Base-by-base conservation (phyloP, 2,113 vertebrate species). In the Ciconia boyciana region DNA sequence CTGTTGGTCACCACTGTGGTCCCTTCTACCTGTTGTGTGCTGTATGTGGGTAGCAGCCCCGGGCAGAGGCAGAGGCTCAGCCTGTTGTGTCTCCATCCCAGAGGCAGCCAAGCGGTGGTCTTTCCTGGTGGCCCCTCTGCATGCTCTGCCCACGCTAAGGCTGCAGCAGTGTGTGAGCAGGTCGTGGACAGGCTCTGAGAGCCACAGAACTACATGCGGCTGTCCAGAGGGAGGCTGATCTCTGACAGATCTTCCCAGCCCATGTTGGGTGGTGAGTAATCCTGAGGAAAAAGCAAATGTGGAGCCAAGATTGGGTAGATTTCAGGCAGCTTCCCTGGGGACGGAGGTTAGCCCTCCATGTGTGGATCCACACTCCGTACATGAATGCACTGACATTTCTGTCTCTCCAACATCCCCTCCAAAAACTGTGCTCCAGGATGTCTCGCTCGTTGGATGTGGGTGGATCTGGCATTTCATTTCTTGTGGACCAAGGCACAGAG, bases 71-170 rank as follows among this genome's bases (percentile, higher is more conserved):
- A 78, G 26, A 87, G 28, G 18, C 52, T 78, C 65, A 71, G 41
- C 28, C 25, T 0, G 7, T n/a, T 34, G 39, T 48, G 34, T 2
- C 22, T 49, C 41, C 36, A 19, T 48, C 55, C 26, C 49, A 3
- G 3, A 31, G 41, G 34, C 41, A 87, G 69, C 22, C 26, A 31
- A 44, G 48, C 0, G 0, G 22, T 41, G 31, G 20, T 4, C 39
- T 55, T 43, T 64, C 18, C 31, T 48, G 43, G 18, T 44, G 62
- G 44, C 5, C 28, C 5, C 11, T 87, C 89, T 34, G 48, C 13
- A 17, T 1, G 2, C 15, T 48, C 31, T 78, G 70, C n/a, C 39
- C 10, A 0, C 0, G 0, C 31, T 34, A 54, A 66, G 34, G 24
- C 25, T 64, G 36, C 66, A 68, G 66, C 3, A 3, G 20, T 51